Evolutionary conservation across 2,888 invertebrate species (phyloP), one percentile per base, ranked within the genome.

Genomic region (Oscheius sp.): DNA sequence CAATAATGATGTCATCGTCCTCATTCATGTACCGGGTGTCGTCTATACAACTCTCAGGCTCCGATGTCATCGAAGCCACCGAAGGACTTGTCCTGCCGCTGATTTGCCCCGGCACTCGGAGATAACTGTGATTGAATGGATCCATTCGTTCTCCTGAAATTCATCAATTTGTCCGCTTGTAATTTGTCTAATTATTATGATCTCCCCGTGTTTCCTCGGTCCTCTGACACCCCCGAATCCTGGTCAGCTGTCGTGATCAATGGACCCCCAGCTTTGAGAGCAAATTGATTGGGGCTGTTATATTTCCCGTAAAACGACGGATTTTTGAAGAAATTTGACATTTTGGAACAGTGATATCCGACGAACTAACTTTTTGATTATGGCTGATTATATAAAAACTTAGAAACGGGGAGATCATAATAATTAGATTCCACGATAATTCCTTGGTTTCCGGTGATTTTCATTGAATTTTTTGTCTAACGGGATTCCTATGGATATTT

Each of bases 11-110:
- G n/a, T 83, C 83, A 29, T 80, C 80, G 23, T 75, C 81, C 59
- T 79, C 77, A 41, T 77, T 76, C 46, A 76, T 69, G 46, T 72
- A 76, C 0, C 76, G 76, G 0, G 76, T 77, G 74, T 82, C 83
- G 49, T 85, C 85, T 23, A 85, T 78, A 69, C 85, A 85, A 16
- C 81, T 82, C 59, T 85, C 85, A 12, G 85, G 85, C 59, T 85
- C 85, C 1, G 80, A 80, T 55, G 77, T 82, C 79, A 85, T 83
- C n/a, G 80, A 80, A 21, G 78, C 80, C 25, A 85, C 83, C 7
- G 82, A 82, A 7, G 85, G 85, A 25, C 80, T 79, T n/a, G 80
- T 78, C n/a, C 81, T 71, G 46, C 70, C 79, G 18, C 41, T 35
- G 53, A 74, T 70, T 18, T 45, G 43, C 1, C 72, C 79, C 0